Base-by-base conservation (phyloP, 2,888 invertebrate species). In the Didymodactylos carnosus region DNA sequence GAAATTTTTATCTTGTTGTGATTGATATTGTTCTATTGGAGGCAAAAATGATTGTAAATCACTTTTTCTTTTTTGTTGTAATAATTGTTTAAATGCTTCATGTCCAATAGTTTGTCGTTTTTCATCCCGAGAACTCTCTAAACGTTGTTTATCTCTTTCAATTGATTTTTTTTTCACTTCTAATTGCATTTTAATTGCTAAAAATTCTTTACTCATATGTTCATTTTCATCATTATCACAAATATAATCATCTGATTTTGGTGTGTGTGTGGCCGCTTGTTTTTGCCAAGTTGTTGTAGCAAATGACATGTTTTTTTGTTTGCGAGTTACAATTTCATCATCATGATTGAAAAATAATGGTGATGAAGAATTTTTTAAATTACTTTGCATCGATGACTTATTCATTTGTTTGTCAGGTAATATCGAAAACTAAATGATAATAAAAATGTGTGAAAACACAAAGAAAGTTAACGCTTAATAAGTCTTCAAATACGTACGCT, bases 61-160 rank as follows among this genome's bases (percentile, higher is more conserved):
- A 35, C 70, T 41, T 39, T 40, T 39, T 41, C 46, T 71, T 74
- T 72, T 71, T 39, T 72, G 62, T 23, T 40, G 41, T n/a, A 74
- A 62, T 35, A 74, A 71, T 71, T 74, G 74, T 35, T 71, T 43
- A 27, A 74, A 74, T 53, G 71, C 74, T 72, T 74, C 53, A 46
- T 74, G 71, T n/a, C 74, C 71, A 27, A 74, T 74, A 19, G 40
- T 72, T 71, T 74, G 74, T n/a, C 74, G 40, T 69, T 74, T 53
- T 39, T 70, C 71, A 53, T 74, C 74, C 27, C 71, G 43, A 16
- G 53, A 53, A 8, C 43, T 35, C 49, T 74, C 74, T 35, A 74
- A 62, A 23, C 71, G 71, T 43, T 71, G 74, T 43, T 74, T 74
- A 39, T 74, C 74, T 46, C 74, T 51, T 72, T 74, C 74, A 41